phyloP scores from a whole-genome alignment of 2,888 invertebrate genomes.

The Lucinisca nassula region DNA sequence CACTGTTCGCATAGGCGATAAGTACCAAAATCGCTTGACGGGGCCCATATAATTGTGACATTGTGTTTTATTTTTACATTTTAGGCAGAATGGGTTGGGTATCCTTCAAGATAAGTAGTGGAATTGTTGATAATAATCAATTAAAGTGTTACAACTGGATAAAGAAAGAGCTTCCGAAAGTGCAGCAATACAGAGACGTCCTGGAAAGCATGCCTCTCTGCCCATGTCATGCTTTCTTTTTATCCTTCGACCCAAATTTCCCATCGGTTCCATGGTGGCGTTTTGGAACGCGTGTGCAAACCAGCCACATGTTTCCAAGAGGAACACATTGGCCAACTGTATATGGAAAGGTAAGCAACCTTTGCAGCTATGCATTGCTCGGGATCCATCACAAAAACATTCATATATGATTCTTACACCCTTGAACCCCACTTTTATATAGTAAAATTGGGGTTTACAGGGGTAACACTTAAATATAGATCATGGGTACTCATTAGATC shows the following conservation, averaged over 20 bases:
- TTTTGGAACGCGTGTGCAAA: too few relatives aligned
- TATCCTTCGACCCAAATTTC: not conserved
- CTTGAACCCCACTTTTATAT: too few relatives aligned
- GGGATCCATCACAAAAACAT: too few relatives aligned
- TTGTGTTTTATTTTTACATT: not conserved
- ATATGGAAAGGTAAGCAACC: not conserved
- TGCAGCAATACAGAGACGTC: not conserved
- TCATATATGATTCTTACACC: too few relatives aligned
- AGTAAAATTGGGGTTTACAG: too few relatives aligned
- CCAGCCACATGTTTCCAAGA: not conserved
- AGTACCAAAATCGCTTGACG: too few relatives aligned
- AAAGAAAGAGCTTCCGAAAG: not conserved
- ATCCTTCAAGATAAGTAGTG: not conserved
- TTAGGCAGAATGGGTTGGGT: not conserved
- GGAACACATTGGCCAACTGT: not conserved
- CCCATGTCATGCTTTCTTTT: conserved; percentile 11
- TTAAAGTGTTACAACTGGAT: conserved; percentile 29
- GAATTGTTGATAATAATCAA: not conserved
- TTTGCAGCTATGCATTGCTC: too few relatives aligned
- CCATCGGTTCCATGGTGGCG: not conserved
- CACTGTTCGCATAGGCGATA: too few relatives aligned
- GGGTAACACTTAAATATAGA: too few relatives aligned
- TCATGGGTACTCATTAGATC: too few relatives aligned
- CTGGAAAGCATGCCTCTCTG: conserved; percentile 31
- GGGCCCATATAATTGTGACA: too few relatives aligned